phyloP scores from a whole-genome alignment of 2,888 invertebrate genomes.

The Xylocampa areola region DNA sequence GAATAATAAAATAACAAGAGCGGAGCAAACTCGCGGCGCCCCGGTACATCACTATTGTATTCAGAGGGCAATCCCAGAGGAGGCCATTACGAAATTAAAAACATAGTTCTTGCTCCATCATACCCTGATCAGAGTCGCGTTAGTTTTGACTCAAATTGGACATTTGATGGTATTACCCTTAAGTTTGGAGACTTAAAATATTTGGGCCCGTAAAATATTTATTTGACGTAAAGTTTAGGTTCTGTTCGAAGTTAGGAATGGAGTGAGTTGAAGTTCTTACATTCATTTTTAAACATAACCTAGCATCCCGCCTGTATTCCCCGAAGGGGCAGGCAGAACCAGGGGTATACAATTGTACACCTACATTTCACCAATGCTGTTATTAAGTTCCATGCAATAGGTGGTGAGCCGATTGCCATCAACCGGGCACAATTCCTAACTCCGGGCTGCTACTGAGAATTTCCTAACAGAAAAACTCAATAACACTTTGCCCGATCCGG shows the following conservation, averaged over 20 bases:
- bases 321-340: too few species aligned
- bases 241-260: neutral
- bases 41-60: conserved; percentile 40
- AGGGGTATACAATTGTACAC: too few species aligned
- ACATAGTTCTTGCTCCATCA: conserved; percentile 61
- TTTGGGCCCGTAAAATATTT: conserved; percentile 39
- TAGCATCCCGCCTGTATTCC: too few species aligned
- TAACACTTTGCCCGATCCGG: too few species aligned
- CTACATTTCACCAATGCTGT: too few species aligned
- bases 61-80: conserved; percentile 56
- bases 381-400: too few species aligned
- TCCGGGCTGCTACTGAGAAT: too few species aligned
- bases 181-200: conserved; percentile 31
- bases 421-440: too few species aligned
- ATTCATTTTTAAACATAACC: too few species aligned
- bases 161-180: conserved; percentile 41
- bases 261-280: too few species aligned
- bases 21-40: conserved; percentile 27
- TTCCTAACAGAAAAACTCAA: too few species aligned
- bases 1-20: conserved; percentile 43
- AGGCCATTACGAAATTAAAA: conserved; percentile 76
- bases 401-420: too few species aligned
- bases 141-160: conserved; percentile 60
- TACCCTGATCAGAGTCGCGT: conserved; percentile 36
- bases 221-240: conserved; percentile 11